Percentiles rank a stretch among this genome's conserved stretches.
Conservation (phyloP, 2,797 vertebrate genomes). For the Vireo griseus region DNA sequence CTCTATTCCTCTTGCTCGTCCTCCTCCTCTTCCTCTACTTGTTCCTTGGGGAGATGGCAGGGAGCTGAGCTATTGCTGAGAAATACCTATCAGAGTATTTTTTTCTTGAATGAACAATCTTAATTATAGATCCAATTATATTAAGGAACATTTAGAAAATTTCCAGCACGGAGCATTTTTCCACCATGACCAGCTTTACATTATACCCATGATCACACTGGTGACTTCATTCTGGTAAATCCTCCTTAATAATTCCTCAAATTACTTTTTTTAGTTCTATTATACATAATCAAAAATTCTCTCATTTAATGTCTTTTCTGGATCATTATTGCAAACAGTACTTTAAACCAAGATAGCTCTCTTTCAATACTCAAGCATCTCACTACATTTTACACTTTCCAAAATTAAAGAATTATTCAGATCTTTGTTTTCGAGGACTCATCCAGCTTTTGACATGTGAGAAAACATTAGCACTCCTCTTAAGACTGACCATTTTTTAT, state of each 20-base stretch:
- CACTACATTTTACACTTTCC: not conserved
- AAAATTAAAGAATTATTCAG: not conserved
- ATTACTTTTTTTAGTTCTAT: not conserved
- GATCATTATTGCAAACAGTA: not conserved
- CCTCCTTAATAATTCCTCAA: not conserved
- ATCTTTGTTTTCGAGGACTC: not conserved
- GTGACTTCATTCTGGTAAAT: not conserved
- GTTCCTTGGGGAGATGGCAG: accelerated
- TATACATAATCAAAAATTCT: not conserved
- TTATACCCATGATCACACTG: not conserved
- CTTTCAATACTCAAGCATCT: not conserved
- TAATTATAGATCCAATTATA: not conserved
- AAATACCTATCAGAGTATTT: not conserved
- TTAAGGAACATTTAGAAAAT: not conserved
- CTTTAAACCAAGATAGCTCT: not conserved
- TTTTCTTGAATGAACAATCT: not conserved
- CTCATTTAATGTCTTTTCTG: not conserved
- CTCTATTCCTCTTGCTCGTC: too few relatives aligned
- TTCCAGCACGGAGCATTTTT: not conserved
- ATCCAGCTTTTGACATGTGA: not conserved
- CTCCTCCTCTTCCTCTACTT: too few relatives aligned
- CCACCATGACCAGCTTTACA: not conserved
- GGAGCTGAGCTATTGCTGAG: not conserved
- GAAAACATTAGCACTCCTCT: not conserved
- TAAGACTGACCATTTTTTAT: not conserved